A percentile compares a stretch with the other conserved stretches of the same genome.
These are phyloP conservation scores for Sitta europaea DNA, from an alignment of 2,113 vertebrate species.

Conservation along the genomic window DNA sequence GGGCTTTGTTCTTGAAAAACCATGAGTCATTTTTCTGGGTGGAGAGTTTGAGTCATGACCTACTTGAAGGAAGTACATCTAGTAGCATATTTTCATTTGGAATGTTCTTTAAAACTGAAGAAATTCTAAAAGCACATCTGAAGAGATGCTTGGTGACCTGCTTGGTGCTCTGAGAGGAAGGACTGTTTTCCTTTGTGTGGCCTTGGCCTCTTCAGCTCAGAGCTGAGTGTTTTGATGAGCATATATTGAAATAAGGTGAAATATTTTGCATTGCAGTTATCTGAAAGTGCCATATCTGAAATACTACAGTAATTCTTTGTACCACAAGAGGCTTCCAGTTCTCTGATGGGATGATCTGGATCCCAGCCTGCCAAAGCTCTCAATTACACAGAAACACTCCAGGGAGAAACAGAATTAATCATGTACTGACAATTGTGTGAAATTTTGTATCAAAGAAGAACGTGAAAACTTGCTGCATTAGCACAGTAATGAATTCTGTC, in stretches of 20 bases:
- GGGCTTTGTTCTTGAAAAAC: neutral
- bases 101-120: neutral
- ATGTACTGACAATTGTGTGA: neutral
- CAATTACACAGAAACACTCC: neutral
- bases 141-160: rapidly evolving
- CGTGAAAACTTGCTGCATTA: neutral
- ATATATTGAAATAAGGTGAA: neutral
- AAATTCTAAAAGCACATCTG: neutral
- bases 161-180: neutral
- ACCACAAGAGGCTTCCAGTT: neutral
- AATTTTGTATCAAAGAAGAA: neutral
- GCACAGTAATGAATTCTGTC: neutral
- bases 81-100: neutral
- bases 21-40: neutral
- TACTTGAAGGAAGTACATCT: neutral
- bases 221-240: neutral
- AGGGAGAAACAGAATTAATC: neutral
- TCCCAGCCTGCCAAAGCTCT: neutral
- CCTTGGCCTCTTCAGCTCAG: neutral
- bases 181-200: neutral
- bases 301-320: neutral
- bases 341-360: neutral
- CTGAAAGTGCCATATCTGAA: neutral
- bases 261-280: neutral
- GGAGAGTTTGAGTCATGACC: neutral